Evolutionary conservation across 2,797 vertebrate species (phyloP).

Genomic region (Crypturellus tataupa): DNA sequence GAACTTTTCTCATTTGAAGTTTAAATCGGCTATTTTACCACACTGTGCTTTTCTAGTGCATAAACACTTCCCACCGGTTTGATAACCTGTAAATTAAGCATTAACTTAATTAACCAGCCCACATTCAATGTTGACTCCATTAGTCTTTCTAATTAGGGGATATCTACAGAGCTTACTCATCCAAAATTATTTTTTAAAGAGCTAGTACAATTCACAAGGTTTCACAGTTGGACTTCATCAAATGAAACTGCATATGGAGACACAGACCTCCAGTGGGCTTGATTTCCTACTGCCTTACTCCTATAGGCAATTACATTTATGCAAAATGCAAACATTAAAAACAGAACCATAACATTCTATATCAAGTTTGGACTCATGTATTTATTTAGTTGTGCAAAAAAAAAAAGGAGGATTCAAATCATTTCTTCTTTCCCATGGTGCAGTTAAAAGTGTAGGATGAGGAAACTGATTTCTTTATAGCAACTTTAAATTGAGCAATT

Average conservation of each 20-base stretch:
- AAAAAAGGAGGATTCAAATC: not conserved
- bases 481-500: not conserved
- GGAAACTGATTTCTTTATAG: not conserved
- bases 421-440: not conserved
- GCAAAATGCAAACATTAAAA: not conserved
- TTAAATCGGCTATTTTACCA: constrained; percentile 2
- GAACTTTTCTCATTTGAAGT: not conserved
- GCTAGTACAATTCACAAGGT: not conserved
- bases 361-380: not conserved
- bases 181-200: not conserved
- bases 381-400: not conserved
- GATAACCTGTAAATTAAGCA: constrained; percentile 45
- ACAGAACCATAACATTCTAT: not conserved
- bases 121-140: not conserved
- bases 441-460: not conserved
- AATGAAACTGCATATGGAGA: not conserved
- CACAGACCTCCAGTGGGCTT: not conserved
- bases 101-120: constrained; percentile 20
- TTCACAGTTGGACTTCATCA: not conserved
- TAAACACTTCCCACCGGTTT: constrained; percentile 23
- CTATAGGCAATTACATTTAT: not conserved
- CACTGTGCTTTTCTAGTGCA: not conserved
- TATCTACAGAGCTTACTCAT: not conserved
- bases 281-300: not conserved
- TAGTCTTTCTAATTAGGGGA: not conserved